Base-by-base conservation (phyloP, 2,113 vertebrate genomes). In the Pseudorectes ferrugineus region DNA sequence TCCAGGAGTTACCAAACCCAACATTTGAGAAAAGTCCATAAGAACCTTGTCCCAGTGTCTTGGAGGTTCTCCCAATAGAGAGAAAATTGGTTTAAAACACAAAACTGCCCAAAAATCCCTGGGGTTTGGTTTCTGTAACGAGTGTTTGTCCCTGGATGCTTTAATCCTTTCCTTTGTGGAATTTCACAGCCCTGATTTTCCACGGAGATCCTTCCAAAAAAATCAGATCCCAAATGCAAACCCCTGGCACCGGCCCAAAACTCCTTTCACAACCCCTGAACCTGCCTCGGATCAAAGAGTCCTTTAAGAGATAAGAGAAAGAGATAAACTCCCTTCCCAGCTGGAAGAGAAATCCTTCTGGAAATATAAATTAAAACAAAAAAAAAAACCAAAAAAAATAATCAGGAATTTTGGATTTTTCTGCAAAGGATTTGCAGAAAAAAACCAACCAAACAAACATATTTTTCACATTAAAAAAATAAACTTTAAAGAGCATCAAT, bases 1-100 rank as follows among this genome's bases (percentile, higher is more conserved):
- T 81, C n/a, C 46, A 84, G 55, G 35, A 67, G 55, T 89, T 91
- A 58, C 68, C 43, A 89, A 92, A 78, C 35, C 40, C 18, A 92
- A 40, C 62, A 67, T 51, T 91, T 86, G 33, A 58, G 45, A 46
- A 5, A 91, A 63, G 46, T 35, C 55, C 28, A 3, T 31, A 58
- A 84, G 48, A 36, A 51, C 9, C 10, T 59, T 1, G 0, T 66
- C 61, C 40, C 42, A 19, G 58, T 57, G 28, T 0, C 58, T 73
- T 24, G 57, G 54, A 62, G 28, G 5, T 12, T 52, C 33, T 70
- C 18, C 38, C 48, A 51, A 7, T 0, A 8, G 8, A 51, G 2
- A 23, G 4, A 28, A 68, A 65, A 40, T 6, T 21, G 4, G 4
- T 59, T 58, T 17, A 38, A 83, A 73, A 31, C 9, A 33, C 13